phyloP scores from a whole-genome alignment of 2,888 invertebrate genomes.

The Cephonodes hylas region DNA sequence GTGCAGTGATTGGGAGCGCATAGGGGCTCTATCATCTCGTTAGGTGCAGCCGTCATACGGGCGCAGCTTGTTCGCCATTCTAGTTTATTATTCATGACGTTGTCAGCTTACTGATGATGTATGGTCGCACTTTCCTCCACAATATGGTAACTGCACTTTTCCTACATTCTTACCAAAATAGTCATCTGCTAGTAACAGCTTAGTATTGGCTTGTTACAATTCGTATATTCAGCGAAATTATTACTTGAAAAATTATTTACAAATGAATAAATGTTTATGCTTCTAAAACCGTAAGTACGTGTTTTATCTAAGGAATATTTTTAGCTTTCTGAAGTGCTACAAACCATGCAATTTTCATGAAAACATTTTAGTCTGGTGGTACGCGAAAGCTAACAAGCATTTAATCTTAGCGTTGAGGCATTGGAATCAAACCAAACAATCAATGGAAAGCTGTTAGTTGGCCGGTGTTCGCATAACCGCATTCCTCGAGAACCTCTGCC shows the following conservation, averaged over 20 bases:
- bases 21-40: conserved; percentile 66
- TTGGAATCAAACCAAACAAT: conserved; percentile 56
- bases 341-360: neutral
- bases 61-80: conserved; percentile 40
- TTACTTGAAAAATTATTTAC: too few species aligned
- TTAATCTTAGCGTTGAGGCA: conserved; percentile 47
- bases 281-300: neutral
- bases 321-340: neutral
- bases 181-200: too few species aligned
- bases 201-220: neutral
- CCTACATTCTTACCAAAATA: neutral
- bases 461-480: conserved; percentile 55
- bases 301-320: neutral
- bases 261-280: too few species aligned
- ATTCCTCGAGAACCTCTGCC: conserved; percentile 47
- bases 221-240: too few species aligned
- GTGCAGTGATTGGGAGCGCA: conserved; percentile 38
- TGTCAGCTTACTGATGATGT: conserved; percentile 32
- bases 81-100: conserved; percentile 42
- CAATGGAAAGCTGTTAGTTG: conserved; percentile 53
- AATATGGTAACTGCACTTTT: conserved; percentile 8
- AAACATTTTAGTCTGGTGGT: neutral
- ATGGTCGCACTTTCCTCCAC: conserved; percentile 46
- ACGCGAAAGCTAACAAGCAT: conserved; percentile 35
- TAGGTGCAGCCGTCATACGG: conserved; percentile 51